These are phyloP conservation scores for Nothoprocta perdicaria DNA, from an alignment of 2,113 vertebrate species.

Conservation along the genomic window DNA sequence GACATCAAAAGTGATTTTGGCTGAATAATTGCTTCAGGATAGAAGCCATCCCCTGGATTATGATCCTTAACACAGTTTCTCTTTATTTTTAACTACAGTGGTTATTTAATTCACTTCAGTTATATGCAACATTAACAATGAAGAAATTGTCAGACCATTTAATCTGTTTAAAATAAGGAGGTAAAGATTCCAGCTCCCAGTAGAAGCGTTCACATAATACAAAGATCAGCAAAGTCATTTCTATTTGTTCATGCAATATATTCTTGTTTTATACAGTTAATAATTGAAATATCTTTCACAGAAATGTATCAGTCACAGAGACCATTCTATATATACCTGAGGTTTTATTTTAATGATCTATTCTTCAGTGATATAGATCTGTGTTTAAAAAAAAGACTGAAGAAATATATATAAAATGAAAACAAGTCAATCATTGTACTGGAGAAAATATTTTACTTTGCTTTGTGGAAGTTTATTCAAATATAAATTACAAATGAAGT, in stretches of 20 bases:
- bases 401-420: not conserved
- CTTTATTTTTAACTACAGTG: slow-evolving; percentile 28
- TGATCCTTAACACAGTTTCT: not conserved
- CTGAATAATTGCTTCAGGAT: slow-evolving; percentile 5
- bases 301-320: slow-evolving; percentile 1
- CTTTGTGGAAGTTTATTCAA: slow-evolving; percentile 5
- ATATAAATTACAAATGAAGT: slow-evolving; percentile 18
- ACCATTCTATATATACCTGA: not conserved
- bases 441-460: not conserved
- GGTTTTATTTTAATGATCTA: slow-evolving; percentile 4
- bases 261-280: not conserved
- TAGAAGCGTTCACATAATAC: not conserved
- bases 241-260: slow-evolving; percentile 16
- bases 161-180: slow-evolving; percentile 47
- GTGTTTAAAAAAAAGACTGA: not conserved
- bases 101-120: slow-evolving; percentile 52
- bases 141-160: slow-evolving; percentile 15
- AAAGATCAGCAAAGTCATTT: not conserved
- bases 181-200: slow-evolving; percentile 42
- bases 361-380: not conserved
- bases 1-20: slow-evolving; percentile 8
- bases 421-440: not conserved
- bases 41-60: not conserved
- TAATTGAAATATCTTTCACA: not conserved
- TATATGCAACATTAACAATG: slow-evolving; percentile 45